These are phyloP conservation scores for Lamellibrachia luymesi DNA, from an alignment of 1,140 invertebrate genomes.

Conservation along the genomic window DNA sequence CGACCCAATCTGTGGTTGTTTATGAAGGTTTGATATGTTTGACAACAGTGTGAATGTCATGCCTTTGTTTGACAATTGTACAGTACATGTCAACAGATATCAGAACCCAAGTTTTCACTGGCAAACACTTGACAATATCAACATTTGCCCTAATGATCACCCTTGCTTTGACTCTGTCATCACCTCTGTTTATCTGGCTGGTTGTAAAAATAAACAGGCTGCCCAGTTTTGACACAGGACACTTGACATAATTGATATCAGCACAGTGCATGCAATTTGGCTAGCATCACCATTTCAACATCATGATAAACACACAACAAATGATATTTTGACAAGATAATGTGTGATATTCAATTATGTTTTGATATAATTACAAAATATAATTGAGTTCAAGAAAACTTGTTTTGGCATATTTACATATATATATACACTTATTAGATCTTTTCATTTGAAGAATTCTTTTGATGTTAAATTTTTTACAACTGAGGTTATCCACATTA, in stretches of 20 bases:
- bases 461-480: background rate
- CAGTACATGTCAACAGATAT: background rate
- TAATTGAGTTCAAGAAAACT: background rate
- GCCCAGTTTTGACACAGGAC: background rate
- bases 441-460: background rate
- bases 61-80: background rate
- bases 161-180: background rate
- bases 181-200: background rate
- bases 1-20: background rate
- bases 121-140: background rate
- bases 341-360: background rate
- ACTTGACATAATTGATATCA: background rate
- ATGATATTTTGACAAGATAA: background rate
- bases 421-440: background rate
- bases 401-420: background rate
- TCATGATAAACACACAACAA: background rate
- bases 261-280: background rate
- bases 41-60: background rate
- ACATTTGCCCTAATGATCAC: background rate
- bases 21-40: background rate
- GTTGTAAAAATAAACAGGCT: background rate
- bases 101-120: background rate
- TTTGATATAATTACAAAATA: background rate
- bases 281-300: background rate
- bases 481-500: background rate